These are phyloP conservation scores for Lepisosteus osseus DNA, from an alignment of 2,113 vertebrate genomes.

Conservation along the genomic window DNA sequence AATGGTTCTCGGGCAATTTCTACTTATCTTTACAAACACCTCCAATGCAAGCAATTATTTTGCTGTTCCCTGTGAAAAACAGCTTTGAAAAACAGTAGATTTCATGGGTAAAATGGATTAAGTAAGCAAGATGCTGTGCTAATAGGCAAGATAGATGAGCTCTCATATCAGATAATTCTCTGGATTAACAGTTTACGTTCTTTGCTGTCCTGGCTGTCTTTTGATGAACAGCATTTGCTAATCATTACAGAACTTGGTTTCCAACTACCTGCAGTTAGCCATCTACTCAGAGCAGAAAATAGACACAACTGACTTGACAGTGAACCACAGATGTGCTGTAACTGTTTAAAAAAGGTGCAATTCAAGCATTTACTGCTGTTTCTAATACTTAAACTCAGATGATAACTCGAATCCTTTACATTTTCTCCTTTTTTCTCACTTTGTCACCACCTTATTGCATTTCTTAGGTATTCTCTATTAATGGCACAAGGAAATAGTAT, in stretches of 20 bases:
- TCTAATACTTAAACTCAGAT: constrained; percentile 38
- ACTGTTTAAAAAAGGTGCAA: constrained; percentile 44
- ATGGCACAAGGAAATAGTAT: constrained; percentile 12
- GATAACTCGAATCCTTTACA: constrained; percentile 19
- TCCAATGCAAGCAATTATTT: too few relatives aligned
- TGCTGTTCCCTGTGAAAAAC: too few relatives aligned
- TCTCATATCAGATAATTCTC: not conserved
- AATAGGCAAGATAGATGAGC: not conserved
- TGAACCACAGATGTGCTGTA: constrained; percentile 39
- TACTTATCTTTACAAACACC: too few relatives aligned
- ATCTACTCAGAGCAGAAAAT: constrained; percentile 40
- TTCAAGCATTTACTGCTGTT: constrained; percentile 37
- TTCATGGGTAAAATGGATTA: too few relatives aligned
- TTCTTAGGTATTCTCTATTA: constrained; percentile 21
- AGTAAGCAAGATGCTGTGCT: not conserved
- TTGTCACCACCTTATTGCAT: constrained; percentile 10
- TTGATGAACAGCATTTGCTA: not conserved
- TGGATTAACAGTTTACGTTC: constrained; percentile 8
- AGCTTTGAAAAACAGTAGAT: not conserved
- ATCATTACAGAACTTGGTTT: constrained; percentile 18
- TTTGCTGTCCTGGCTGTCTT: not conserved
- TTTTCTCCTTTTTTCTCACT: constrained; percentile 28
- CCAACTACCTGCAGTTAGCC: constrained; percentile 31
- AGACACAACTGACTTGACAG: constrained; percentile 37
- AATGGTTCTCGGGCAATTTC: too few relatives aligned